Conservation (phyloP, 2,888 invertebrate genomes). For the Hydropsyche betteni region DNA sequence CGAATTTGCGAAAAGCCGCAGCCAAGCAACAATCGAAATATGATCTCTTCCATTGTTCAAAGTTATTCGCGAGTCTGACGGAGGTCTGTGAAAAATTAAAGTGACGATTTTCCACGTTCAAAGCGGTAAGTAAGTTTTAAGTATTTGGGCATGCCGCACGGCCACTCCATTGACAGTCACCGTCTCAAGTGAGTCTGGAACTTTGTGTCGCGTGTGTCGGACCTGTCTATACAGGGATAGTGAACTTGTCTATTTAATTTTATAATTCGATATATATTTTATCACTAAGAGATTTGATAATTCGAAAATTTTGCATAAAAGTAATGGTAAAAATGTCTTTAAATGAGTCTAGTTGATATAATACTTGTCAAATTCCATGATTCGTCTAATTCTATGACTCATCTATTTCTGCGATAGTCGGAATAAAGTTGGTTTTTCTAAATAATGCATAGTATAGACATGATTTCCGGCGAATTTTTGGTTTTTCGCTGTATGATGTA, state of each 20-base stretch:
- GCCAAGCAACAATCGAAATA: neutral
- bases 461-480: too few relatives aligned
- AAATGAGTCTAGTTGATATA: too few relatives aligned
- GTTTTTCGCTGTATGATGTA: too few relatives aligned
- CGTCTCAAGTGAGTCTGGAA: slow-evolving; percentile 51
- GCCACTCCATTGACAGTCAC: slow-evolving; percentile 46
- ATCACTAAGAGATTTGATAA: too few relatives aligned
- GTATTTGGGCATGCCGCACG: slow-evolving; percentile 40
- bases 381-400: too few relatives aligned
- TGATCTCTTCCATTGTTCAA: slow-evolving; percentile 3
- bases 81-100: slow-evolving; percentile 36
- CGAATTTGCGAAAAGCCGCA: neutral
- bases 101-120: slow-evolving; percentile 25
- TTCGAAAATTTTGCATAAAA: too few relatives aligned
- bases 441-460: too few relatives aligned
- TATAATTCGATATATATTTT: too few relatives aligned
- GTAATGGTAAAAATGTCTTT: too few relatives aligned
- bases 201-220: slow-evolving; percentile 31
- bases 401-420: too few relatives aligned
- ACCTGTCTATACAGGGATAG: slow-evolving; percentile 17
- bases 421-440: too few relatives aligned
- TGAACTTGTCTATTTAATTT: neutral
- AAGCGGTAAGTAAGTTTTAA: slow-evolving; percentile 29
- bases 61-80: neutral
- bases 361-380: too few relatives aligned